These are phyloP conservation scores for Pitangus sulphuratus DNA, from an alignment of 2,797 vertebrate genomes.

Conservation along the genomic window DNA sequence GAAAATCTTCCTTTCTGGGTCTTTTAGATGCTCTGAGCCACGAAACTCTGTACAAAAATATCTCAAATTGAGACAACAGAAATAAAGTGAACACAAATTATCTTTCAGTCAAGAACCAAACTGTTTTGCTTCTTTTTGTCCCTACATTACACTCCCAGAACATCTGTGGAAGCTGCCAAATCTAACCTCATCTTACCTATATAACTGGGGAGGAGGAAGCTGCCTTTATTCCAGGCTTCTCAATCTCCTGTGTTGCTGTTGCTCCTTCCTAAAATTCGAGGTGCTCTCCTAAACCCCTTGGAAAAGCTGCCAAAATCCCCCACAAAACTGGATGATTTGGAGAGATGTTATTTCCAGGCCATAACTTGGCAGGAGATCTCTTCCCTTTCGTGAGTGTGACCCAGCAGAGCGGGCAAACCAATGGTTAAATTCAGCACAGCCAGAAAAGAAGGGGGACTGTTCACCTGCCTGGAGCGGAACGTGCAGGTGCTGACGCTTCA, in stretches of 20 bases:
- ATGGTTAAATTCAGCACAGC: background rate
- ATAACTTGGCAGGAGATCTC: background rate
- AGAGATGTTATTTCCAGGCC: background rate
- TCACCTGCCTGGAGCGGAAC: background rate
- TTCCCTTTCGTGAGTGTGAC: fast-evolving
- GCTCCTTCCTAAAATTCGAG: background rate
- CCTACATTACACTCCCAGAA: background rate
- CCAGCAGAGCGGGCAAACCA: background rate
- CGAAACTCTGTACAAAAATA: fast-evolving
- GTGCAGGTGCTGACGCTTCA: background rate
- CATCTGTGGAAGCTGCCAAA: background rate
- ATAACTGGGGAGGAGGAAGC: fast-evolving
- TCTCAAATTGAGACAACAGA: fast-evolving
- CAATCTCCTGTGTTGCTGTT: background rate
- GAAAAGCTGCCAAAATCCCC: background rate
- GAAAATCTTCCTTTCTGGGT: background rate
- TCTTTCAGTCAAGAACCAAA: background rate
- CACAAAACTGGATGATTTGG: background rate
- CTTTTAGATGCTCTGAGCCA: background rate
- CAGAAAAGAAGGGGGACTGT: background rate
- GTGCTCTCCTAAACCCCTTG: background rate
- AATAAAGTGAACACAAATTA: background rate
- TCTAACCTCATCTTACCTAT: too few species aligned
- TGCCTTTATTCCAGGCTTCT: background rate
- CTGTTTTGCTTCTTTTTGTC: background rate